phyloP scores from a whole-genome alignment of 2,113 vertebrate genomes.

The Orthonyx spaldingii region DNA sequence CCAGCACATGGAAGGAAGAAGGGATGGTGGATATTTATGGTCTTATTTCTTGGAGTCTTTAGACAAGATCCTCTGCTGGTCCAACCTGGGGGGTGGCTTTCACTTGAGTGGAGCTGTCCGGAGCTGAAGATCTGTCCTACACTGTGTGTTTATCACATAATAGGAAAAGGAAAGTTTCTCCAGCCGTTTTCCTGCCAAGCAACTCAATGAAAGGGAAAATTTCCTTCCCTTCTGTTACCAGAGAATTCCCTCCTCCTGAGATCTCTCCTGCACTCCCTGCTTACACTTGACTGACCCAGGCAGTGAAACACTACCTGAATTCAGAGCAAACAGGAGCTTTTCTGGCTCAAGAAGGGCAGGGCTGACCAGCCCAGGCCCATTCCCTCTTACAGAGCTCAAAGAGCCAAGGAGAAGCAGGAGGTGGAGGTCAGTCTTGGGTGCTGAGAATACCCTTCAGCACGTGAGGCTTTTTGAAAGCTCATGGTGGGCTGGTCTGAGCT shows the following conservation, averaged over 20 bases:
- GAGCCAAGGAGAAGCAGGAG: not conserved
- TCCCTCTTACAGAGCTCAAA: not conserved
- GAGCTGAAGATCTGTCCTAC: not conserved
- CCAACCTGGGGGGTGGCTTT: not conserved
- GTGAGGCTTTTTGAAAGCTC: not conserved
- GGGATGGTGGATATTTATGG: not conserved
- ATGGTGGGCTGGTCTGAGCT: not conserved
- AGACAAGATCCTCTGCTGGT: not conserved
- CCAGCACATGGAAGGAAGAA: not conserved
- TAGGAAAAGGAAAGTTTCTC: not conserved
- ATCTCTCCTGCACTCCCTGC: not conserved
- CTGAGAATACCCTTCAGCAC: not conserved
- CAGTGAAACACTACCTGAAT: not conserved
- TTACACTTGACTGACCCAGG: not conserved
- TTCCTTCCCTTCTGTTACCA: not conserved
- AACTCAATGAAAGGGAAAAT: not conserved
- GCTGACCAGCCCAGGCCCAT: not conserved
- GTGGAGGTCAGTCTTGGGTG: fast-evolving
- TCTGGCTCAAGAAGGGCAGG: not conserved
- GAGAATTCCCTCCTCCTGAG: not conserved
- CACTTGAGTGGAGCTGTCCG: not conserved
- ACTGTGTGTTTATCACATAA: not conserved
- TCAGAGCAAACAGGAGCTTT: not conserved
- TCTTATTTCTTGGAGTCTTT: not conserved
- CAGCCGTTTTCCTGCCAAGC: not conserved